Conservation (phyloP, 2,113 vertebrate species). For the Platysternon megacephalum region DNA sequence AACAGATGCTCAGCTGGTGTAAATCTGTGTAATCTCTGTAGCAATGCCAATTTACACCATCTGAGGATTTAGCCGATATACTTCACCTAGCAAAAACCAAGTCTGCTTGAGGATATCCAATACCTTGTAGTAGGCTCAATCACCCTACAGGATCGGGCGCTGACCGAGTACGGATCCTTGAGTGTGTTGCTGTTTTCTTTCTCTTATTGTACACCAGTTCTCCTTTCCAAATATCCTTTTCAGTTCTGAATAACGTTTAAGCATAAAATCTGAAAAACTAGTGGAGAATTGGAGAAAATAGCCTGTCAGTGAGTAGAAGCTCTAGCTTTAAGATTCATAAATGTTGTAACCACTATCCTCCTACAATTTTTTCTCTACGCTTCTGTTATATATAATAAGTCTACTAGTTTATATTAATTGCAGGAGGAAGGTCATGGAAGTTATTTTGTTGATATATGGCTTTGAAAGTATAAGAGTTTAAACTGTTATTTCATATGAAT, state of each 20-base stretch:
- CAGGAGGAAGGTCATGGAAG: background rate
- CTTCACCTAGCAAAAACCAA: background rate
- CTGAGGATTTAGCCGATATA: background rate
- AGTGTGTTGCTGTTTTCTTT: background rate
- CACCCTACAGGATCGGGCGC: background rate
- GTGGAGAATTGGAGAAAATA: background rate
- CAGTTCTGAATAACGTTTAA: background rate
- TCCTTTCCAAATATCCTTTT: background rate
- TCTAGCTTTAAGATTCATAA: background rate
- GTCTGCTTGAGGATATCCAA: background rate
- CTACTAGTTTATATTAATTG: background rate
- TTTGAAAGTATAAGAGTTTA: background rate
- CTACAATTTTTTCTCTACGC: fast-evolving
- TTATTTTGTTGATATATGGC: background rate
- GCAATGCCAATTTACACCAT: background rate
- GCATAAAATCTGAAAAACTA: background rate
- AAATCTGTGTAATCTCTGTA: background rate
- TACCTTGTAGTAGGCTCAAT: background rate
- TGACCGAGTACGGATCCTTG: background rate
- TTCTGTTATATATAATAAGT: background rate
- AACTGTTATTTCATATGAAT: background rate
- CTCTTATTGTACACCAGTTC: background rate
- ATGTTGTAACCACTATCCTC: background rate
- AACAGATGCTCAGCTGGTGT: no score
- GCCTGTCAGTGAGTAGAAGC: fast-evolving